phyloP scores from a whole-genome alignment of 2,113 vertebrate species.

The Eptatretus burgeri region DNA sequence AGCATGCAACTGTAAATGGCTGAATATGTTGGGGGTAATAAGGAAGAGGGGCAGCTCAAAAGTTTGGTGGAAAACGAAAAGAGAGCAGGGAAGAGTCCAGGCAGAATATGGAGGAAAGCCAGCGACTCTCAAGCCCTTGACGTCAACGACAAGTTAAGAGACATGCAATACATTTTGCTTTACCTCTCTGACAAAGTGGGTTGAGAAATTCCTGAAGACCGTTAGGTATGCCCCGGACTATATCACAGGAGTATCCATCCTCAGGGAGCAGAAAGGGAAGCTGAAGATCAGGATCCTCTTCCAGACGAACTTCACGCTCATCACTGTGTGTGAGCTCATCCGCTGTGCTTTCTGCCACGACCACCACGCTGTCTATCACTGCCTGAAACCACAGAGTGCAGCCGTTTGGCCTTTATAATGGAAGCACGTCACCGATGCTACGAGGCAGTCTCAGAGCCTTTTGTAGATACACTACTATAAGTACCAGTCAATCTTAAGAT shows the following conservation, averaged over 20 bases:
- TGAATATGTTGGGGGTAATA: no score
- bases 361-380: slow-evolving; percentile 66
- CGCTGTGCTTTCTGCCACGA: slow-evolving; percentile 70
- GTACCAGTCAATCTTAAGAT: no score
- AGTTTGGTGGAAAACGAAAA: no score
- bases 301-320: slow-evolving; percentile 60
- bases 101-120: no score
- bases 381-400: slow-evolving; percentile 22
- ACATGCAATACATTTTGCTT: not conserved
- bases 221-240: slow-evolving; percentile 69
- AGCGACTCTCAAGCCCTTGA: not conserved
- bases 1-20: no score
- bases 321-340: slow-evolving; percentile 84
- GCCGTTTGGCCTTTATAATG: not conserved
- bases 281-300: slow-evolving; percentile 87
- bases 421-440: no score
- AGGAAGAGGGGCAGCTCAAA: no score
- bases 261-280: slow-evolving; percentile 88
- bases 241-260: slow-evolving; percentile 95
- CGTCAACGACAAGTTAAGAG: not conserved
- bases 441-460: no score
- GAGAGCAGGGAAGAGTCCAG: no score
- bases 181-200: slow-evolving; percentile 77
- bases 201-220: slow-evolving; percentile 89
- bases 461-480: no score